Percentiles rank a stretch among this genome's conserved stretches.
These are phyloP conservation scores for Chaetops frenatus DNA, from an alignment of 2,113 vertebrate genomes.

Conservation along the genomic window DNA sequence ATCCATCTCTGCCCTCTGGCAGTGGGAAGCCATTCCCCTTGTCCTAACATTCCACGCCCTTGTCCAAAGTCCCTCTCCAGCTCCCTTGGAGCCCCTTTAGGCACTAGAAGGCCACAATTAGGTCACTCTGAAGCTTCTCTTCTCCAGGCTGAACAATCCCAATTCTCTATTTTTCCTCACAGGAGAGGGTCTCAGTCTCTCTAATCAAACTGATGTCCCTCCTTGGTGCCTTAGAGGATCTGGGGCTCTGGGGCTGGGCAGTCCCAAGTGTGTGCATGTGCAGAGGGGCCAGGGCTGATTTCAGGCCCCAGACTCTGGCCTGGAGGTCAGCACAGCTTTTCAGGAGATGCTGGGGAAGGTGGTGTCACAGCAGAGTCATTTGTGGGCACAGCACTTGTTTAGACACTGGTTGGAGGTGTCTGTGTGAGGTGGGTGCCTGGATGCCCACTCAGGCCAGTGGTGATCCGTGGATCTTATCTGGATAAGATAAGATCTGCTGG, in stretches of 20 bases:
- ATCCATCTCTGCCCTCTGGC: neutral
- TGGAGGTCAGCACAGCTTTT: neutral
- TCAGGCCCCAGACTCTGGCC: neutral
- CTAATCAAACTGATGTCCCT: neutral
- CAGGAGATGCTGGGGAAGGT: neutral
- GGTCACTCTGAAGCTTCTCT: neutral
- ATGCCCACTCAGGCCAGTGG: neutral
- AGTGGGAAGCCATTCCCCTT: neutral
- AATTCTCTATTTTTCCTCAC: too few relatives aligned
- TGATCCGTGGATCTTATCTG: accelerated
- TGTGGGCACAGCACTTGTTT: neutral
- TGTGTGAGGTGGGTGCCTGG: neutral
- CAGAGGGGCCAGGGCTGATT: neutral
- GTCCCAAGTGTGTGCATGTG: accelerated
- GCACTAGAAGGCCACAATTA: neutral
- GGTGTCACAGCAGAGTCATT: neutral
- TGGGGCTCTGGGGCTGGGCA: neutral
- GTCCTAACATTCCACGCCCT: neutral
- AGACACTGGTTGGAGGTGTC: neutral
- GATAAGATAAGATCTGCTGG: too few relatives aligned
- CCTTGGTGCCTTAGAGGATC: neutral
- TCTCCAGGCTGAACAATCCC: neutral
- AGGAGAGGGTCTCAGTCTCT: neutral
- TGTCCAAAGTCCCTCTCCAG: neutral
- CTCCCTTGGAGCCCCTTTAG: neutral